A percentile compares a stretch with the other conserved stretches of the same genome.
These are phyloP conservation scores for Lypha dubia DNA, from an alignment of 2,888 invertebrate species.

Conservation along the genomic window DNA sequence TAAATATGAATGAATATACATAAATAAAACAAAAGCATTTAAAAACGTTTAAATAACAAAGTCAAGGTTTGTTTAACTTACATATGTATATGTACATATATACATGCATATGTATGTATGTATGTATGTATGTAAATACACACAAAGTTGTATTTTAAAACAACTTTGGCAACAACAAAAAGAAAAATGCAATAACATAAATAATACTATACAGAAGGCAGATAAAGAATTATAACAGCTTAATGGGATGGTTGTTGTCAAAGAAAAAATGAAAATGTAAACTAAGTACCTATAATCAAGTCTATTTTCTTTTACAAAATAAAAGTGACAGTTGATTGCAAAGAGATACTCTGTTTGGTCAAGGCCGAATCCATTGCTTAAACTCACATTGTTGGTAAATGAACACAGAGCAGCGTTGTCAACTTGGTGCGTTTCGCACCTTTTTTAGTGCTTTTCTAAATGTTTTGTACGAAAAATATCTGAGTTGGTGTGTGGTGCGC, in stretches of 20 bases:
- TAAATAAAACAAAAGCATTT: conserved; percentile 18
- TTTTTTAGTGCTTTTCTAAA: too few relatives aligned
- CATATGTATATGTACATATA: not conserved
- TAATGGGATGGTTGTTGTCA: not conserved
- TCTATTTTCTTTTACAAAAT: not conserved
- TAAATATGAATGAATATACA: conserved; percentile 47
- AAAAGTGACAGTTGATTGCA: not conserved
- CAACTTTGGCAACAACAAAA: not conserved
- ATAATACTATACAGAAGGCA: not conserved
- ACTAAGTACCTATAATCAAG: not conserved
- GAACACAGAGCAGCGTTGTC: too few relatives aligned
- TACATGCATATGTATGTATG: not conserved
- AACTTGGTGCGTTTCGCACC: too few relatives aligned
- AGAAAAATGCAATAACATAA: not conserved
- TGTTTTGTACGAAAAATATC: too few relatives aligned
- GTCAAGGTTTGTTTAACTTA: conserved; percentile 50
- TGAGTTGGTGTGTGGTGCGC: too few relatives aligned
- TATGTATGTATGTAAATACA: too few relatives aligned
- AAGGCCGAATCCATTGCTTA: too few relatives aligned
- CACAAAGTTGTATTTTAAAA: not conserved
- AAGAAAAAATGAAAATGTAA: not conserved
- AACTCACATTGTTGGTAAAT: too few relatives aligned
- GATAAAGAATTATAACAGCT: not conserved
- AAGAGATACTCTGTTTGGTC: not conserved
- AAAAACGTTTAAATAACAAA: conserved; percentile 54